Evolutionary conservation across 2,797 vertebrate species (phyloP).

Genomic region (Fratercula arctica): DNA sequence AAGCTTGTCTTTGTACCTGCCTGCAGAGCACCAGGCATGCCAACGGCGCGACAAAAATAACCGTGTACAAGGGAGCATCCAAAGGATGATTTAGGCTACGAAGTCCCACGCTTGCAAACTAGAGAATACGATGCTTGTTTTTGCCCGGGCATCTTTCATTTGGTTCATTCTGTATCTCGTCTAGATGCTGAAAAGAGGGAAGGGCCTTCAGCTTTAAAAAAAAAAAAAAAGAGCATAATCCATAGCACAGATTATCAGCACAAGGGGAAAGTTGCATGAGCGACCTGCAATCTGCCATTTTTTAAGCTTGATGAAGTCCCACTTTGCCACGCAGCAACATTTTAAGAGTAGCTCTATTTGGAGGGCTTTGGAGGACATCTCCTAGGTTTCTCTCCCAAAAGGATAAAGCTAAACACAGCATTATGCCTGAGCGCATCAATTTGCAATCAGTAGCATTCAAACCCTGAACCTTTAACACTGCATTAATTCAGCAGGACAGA

Average conservation of each 20-base stretch:
- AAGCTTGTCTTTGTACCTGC: neutral
- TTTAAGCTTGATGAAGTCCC: neutral
- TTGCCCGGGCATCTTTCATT: neutral
- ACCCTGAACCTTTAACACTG: neutral
- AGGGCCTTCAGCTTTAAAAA: neutral
- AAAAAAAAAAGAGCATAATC: neutral
- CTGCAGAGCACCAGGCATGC: neutral
- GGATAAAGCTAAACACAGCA: conserved; percentile 35
- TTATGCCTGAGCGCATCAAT: neutral
- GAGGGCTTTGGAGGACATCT: conserved; percentile 23
- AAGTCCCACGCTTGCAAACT: neutral
- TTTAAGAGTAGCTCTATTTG: neutral
- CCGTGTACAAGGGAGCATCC: neutral
- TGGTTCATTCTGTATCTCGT: neutral
- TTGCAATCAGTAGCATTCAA: conserved; percentile 43
- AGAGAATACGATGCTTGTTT: neutral
- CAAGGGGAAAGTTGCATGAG: neutral
- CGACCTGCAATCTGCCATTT: neutral
- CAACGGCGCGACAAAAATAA: neutral
- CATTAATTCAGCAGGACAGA: conserved; percentile 15
- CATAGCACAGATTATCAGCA: neutral
- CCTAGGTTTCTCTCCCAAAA: conserved; percentile 6
- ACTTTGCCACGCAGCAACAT: neutral
- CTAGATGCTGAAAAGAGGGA: neutral
- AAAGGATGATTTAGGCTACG: neutral